Evolutionary conservation across 2,888 invertebrate genomes (phyloP), one percentile per base, ranked within the genome.

Genomic region (Phyllotreta cruciferae): DNA sequence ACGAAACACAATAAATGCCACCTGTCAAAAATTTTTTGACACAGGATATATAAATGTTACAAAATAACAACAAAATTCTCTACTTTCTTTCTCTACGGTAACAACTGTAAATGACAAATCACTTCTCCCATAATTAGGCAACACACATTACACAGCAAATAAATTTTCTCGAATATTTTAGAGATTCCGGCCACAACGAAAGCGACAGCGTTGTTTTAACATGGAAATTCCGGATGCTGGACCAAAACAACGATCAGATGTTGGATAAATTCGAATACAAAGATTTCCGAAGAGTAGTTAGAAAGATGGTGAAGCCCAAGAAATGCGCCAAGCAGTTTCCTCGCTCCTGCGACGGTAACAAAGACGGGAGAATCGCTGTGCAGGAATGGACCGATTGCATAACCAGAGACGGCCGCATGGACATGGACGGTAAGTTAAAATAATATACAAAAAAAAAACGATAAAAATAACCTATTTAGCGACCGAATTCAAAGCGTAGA

Each of bases 191-290:
- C 2, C 71, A 69, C 54, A 75, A 77, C 36, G 78, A 80, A 11
- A 75, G 75, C 8, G 86, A 87, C 34, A 80, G 82, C 11, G 75
- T 80, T 9, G 90, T 94, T 0, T 84, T 94, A 9, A 89, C 91
- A 69, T 98, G 97, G 97, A 96, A 97, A 81, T 98, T 97, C 80
- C 82, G 85, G 24, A 87, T 89, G 66, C 84, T 97, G 74, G 97
- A 98, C 81, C 83, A 83, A 66, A 91, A 97, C 81, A 84, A 85
- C 52, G 93, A 95, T 81, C 87, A 88, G 54, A 83, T 87, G 60
- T 82, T 97, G 73, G 91, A 92, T 78, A 89, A 89, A 74, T 86
- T 87, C 47, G 97, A 97, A 80, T 93, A 94, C 77, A 86, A 90
- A 67, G 91, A 91, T 69, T 83, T 97, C 37, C 87, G 91, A 71